Evolutionary conservation across 2,888 invertebrate species (phyloP), one percentile per base, ranked within the genome.

Genomic region (Carpatolechia fugitivella): DNA sequence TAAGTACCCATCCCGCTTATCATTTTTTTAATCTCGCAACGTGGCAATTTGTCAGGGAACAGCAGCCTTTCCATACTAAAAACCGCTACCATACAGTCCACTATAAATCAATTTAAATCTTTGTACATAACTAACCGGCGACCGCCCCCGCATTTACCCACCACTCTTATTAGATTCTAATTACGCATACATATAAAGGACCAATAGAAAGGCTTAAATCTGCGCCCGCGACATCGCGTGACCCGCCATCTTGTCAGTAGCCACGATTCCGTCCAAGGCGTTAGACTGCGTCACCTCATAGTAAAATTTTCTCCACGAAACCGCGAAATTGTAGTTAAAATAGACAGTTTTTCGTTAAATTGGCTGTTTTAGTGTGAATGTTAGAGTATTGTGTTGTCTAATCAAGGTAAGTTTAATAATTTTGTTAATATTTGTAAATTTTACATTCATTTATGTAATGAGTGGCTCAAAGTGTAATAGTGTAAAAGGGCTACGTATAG

Each of bases 241-340:
- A 49, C 30, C 35, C 49, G 49, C 49, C 49, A 31, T 49, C 49
- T 49, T 49, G 31, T 49, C 49, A 49, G 49, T 49, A 49, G 33
- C 49, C 49, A 49, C 49, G 49, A 49, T 30, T n/a, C 49, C 20
- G 33, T 49, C 35, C 18, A 49, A n/a, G 13, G 16, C 10, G 31
- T 49, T 11, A 13, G 33, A 7, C 5, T 49, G 11, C 33, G 49
- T 16, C n/a, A 14, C 33, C 11, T 5, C 8, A 13, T 13, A 31
- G 13, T 31, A 49, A 31, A 30, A 49, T 33, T 49, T 31, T 49
- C 49, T 49, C 49, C 49, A 4, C 24, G 24, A 24, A 24, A 24
- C 24, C 6, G 24, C n/a, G 10, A n/a, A 16, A 16, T 44, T 6
- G 3, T 44, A n/a, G 6, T 44, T 44, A 16, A 44, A 44, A 44